phyloP scores from a whole-genome alignment of 2,113 vertebrate species.

The Lipotes vexillifer region DNA sequence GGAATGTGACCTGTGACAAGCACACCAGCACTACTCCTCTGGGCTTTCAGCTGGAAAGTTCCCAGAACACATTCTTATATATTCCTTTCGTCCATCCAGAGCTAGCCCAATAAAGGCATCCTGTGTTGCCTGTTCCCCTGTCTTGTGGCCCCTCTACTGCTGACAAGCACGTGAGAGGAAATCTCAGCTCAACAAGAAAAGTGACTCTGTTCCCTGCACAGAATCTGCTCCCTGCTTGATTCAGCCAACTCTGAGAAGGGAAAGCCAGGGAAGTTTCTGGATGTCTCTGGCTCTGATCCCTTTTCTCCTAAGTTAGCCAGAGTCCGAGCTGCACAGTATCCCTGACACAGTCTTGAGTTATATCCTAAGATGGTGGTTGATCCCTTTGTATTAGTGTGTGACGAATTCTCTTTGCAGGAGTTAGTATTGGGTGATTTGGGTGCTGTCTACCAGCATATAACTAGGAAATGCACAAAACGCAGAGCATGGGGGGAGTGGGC shows the following conservation, averaged over 20 bases:
- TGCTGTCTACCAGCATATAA: background rate
- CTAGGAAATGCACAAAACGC: background rate
- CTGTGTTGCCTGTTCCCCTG: background rate
- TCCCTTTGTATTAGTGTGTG: background rate
- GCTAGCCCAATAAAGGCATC: background rate
- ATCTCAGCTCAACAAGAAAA: background rate
- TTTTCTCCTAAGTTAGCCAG: background rate
- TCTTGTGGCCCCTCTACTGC: background rate
- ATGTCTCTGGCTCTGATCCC: background rate
- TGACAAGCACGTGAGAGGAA: background rate
- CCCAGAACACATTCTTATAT: background rate
- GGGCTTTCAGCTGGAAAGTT: background rate
- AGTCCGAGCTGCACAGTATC: background rate
- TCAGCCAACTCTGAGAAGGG: background rate
- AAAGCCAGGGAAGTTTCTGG: background rate
- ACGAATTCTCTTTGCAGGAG: background rate
- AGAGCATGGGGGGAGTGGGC: accelerated
- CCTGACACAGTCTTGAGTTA: background rate
- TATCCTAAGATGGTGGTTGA: background rate
- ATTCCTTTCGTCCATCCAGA: background rate
- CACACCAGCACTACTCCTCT: background rate
- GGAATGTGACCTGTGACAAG: background rate
- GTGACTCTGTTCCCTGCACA: background rate
- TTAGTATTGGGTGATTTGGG: background rate
- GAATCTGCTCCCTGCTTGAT: background rate